Evolutionary conservation across 2,797 vertebrate species (phyloP), one percentile per base, ranked within the genome.

Genomic region (Distichodus sexfasciatus): DNA sequence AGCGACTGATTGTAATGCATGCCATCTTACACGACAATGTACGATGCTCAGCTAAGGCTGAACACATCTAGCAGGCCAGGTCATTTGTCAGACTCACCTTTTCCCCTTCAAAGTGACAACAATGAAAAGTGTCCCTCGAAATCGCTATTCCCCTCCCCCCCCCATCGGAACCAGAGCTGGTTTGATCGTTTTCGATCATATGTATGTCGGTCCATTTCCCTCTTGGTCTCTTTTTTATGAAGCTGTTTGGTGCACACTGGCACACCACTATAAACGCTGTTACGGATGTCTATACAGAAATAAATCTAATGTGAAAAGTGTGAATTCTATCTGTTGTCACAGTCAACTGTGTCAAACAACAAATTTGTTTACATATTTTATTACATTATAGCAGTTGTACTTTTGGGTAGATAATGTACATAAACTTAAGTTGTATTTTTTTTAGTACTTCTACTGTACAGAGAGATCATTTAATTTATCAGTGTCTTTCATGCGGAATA

Each of bases 351-450:
- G 90, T 92, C 87, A 85, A 89, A 81, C 66, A 66, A 80, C 71
- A 82, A 85, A 87, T 28, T 91, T 92, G 91, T 92, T 93, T 92
- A 92, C 91, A 92, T 92, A 91, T 92, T 92, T 92, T 92, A 90
- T 85, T 91, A 92, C 86, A 91, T 90, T 83, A 86, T 92, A 90
- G 90, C 86, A 80, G 86, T 91, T 90, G 91, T 92, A 91, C 87
- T 91, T 91, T 85, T 91, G 90, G 90, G 84, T 90, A 91, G 84
- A 89, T 86, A 85, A 85, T 92, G 90, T 93, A 92, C 86, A 90
- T 91, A 84, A 70, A 80, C 76, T 51, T 80, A 67, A 89, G 87
- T 90, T 91, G 90, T 92, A 89, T 90, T 82, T 90, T 91, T 89
- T 87, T 91, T 89, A 90, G 87, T 89, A 87, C 86, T 87, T 87